Evolutionary conservation across 64 coral and sea anemone species (phyloP).

Genomic region (Acropora tenuis): DNA sequence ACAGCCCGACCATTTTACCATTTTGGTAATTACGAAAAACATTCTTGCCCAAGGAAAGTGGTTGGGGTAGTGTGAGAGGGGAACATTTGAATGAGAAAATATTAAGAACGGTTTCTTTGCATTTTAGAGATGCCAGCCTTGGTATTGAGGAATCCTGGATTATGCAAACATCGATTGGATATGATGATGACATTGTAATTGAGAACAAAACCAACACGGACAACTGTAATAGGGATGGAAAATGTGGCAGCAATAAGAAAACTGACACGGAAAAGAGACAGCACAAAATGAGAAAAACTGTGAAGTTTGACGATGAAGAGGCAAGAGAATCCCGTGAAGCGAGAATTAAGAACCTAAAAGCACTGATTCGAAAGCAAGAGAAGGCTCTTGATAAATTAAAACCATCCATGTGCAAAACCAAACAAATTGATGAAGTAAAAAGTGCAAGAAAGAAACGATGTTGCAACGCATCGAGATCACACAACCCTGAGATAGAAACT

Average conservation of each 20-base stretch:
- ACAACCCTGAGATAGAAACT: background rate
- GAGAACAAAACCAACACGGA: background rate
- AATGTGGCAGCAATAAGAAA: background rate
- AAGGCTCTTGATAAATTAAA: constrained; percentile 24
- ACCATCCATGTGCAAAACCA: background rate
- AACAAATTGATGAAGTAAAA: background rate
- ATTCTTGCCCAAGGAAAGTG: no score
- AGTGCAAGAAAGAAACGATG: background rate
- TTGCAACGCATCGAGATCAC: background rate
- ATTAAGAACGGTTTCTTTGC: background rate
- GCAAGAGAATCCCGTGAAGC: background rate
- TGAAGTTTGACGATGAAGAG: no score
- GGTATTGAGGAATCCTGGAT: background rate
- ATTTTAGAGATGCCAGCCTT: background rate
- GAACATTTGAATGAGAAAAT: no score
- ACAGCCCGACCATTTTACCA: no score
- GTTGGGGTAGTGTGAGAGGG: no score
- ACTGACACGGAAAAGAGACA: background rate
- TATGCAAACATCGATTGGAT: constrained; percentile 27
- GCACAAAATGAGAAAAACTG: background rate
- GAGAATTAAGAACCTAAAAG: constrained; percentile 22
- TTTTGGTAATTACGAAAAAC: no score
- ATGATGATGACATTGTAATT: background rate
- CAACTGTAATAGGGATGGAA: background rate
- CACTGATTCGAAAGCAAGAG: constrained; percentile 10